phyloP scores from a whole-genome alignment of 2,797 vertebrate species.

The Microtus agrestis region DNA sequence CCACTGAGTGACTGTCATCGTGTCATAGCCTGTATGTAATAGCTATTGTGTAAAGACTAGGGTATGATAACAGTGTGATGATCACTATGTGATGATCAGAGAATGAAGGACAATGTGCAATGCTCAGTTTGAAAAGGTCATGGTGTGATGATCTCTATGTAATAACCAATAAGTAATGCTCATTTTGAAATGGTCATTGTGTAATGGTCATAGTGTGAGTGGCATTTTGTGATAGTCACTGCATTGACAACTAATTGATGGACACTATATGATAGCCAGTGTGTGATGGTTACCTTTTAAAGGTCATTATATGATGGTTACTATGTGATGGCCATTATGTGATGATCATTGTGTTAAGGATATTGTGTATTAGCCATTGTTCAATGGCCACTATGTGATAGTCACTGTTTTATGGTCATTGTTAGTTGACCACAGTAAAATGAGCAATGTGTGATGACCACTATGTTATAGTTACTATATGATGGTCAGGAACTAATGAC shows the following conservation, averaged over 20 bases:
- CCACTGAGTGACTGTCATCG: not conserved
- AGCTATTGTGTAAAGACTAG: not conserved
- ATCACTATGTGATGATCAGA: too few relatives aligned
- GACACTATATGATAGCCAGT: not conserved
- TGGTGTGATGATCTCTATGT: too few relatives aligned
- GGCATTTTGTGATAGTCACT: not conserved
- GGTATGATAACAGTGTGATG: not conserved
- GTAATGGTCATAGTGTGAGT: not conserved
- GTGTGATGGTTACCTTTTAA: not conserved
- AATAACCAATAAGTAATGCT: too few relatives aligned
- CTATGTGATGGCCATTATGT: not conserved
- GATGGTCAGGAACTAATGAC: too few relatives aligned
- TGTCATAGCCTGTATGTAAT: not conserved
- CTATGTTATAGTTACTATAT: not conserved
- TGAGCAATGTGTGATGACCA: too few relatives aligned
- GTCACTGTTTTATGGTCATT: too few relatives aligned
- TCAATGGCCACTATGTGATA: not conserved
- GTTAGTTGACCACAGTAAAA: not conserved
- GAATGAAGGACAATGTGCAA: too few relatives aligned
- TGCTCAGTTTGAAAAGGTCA: too few relatives aligned
- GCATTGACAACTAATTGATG: not conserved
- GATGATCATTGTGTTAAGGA: too few relatives aligned
- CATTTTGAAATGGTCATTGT: too few relatives aligned
- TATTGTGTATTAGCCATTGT: not conserved
- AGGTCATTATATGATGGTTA: not conserved